Evolutionary conservation across 92 coral and sea anemone species (phyloP).

Genomic region (Epizoanthus stellaris): DNA sequence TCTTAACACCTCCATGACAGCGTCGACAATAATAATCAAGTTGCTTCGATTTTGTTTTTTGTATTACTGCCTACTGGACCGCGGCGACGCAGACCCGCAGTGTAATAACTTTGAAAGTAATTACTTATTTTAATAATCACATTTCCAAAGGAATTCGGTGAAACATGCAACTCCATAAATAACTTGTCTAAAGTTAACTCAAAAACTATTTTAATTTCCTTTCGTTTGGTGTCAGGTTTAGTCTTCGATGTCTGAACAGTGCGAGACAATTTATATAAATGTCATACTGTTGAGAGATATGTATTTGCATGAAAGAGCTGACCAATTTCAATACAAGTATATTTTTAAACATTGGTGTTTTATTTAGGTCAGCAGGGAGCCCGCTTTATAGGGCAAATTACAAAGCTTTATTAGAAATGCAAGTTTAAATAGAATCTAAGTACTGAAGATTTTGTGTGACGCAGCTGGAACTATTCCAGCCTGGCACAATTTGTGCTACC

Average conservation of each 20-base stretch:
- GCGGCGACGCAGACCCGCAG: neutral
- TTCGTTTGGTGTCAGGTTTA: neutral
- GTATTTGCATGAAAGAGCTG: no score
- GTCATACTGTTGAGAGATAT: no score
- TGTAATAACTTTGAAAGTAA: neutral
- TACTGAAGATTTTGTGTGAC: neutral
- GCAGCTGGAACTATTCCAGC: neutral
- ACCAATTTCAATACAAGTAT: neutral
- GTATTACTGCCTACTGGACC: constrained; percentile 14
- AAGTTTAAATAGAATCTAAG: neutral
- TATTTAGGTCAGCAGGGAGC: constrained; percentile 5
- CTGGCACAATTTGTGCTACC: neutral
- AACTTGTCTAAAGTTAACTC: neutral
- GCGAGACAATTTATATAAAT: no score
- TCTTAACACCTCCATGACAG: neutral
- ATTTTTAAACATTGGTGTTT: neutral
- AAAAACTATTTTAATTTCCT: neutral
- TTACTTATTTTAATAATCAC: neutral
- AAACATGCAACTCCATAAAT: constrained; percentile 23
- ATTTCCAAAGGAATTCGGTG: neutral
- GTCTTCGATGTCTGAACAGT: constrained; percentile 5
- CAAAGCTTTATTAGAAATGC: neutral
- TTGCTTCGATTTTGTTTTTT: neutral
- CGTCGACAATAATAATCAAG: neutral
- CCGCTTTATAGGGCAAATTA: constrained; percentile 2